Conservation (phyloP, 2,113 vertebrate genomes). For the Boleophthalmus pectinirostris region DNA sequence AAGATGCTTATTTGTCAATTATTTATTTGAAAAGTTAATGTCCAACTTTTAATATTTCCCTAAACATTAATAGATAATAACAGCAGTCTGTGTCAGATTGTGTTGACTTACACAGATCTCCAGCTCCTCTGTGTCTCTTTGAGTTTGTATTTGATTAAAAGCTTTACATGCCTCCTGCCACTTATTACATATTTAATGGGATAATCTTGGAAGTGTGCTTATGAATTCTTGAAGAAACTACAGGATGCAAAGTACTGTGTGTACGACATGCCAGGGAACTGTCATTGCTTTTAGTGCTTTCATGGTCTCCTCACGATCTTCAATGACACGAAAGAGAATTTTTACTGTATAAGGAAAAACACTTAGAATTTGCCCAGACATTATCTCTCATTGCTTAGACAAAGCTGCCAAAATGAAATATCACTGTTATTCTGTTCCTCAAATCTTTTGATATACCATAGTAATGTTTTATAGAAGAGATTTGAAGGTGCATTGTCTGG, state of each 20-base stretch:
- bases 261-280: background rate
- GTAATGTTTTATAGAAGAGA: background rate
- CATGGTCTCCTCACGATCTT: background rate
- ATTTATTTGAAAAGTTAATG: background rate
- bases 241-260: background rate
- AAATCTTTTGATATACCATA: background rate
- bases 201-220: background rate
- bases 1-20: background rate
- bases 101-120: background rate
- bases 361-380: background rate
- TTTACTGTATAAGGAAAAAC: background rate
- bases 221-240: background rate
- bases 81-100: background rate
- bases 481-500: background rate
- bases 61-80: background rate
- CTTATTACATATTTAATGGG: slow-evolving; percentile 2
- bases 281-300: background rate
- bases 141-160: background rate
- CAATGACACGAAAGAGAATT: background rate
- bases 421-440: background rate
- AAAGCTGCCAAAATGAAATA: slow-evolving; percentile 1
- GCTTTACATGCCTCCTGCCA: slow-evolving; percentile 1
- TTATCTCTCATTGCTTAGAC: slow-evolving; percentile 2
- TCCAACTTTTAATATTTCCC: background rate
- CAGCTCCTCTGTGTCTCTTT: slow-evolving; percentile 2